phyloP scores from a whole-genome alignment of 2,797 vertebrate species.

The Pseudochaenichthys georgianus region DNA sequence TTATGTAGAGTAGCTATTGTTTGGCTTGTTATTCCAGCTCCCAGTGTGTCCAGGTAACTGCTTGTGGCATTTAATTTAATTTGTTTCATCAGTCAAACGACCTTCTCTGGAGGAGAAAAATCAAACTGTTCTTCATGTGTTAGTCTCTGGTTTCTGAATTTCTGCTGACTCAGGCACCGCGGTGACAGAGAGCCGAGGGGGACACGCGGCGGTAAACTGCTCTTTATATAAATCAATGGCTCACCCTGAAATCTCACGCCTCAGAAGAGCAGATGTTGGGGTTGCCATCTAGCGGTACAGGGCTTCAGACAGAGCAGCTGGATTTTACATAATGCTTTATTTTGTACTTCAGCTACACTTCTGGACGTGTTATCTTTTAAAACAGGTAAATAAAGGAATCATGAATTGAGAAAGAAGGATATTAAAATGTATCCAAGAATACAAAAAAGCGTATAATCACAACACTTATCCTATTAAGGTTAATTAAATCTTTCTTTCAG shows the following conservation, averaged over 20 bases:
- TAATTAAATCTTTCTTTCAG: background rate
- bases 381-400: background rate
- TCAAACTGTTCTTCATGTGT: background rate
- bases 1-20: background rate
- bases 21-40: constrained; percentile 1
- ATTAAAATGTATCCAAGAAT: too few relatives aligned
- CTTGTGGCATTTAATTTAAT: background rate
- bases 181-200: constrained; percentile 36
- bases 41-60: background rate
- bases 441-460: background rate
- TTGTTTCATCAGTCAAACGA: background rate
- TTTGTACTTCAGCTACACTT: constrained; percentile 19
- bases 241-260: constrained; percentile 32
- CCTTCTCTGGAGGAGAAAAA: background rate
- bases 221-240: constrained; percentile 53
- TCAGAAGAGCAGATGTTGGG: constrained; percentile 45
- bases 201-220: constrained; percentile 32
- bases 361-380: background rate
- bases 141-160: constrained; percentile 9
- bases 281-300: constrained; percentile 68
- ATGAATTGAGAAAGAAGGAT: background rate
- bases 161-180: constrained; percentile 56
- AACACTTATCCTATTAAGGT: background rate
- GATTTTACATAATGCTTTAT: constrained; percentile 23
- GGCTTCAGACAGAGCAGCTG: constrained; percentile 44